Percentiles rank a stretch among this genome's conserved stretches.
phyloP scores from a whole-genome alignment of 2,797 vertebrate genomes.

The Enteromius trimaculatus region DNA sequence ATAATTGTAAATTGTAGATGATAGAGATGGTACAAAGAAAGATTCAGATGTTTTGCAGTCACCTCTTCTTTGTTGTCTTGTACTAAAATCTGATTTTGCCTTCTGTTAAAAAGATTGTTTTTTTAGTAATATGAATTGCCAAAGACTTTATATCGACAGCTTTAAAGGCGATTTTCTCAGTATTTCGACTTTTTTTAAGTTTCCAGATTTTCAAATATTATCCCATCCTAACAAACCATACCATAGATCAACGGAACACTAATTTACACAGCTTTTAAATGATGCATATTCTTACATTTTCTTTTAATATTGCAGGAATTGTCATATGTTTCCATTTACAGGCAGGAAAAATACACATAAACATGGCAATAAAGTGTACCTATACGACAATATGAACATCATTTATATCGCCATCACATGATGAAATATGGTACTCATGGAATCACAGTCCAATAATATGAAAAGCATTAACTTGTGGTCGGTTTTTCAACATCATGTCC shows the following conservation, averaged over 20 bases:
- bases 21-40: neutral
- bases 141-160: too few species aligned
- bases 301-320: slow-evolving; percentile 16
- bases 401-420: neutral
- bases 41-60: neutral
- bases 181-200: too few species aligned
- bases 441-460: neutral
- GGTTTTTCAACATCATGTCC: neutral
- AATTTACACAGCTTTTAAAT: too few species aligned
- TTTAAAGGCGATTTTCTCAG: too few species aligned
- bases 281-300: too few species aligned
- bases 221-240: too few species aligned
- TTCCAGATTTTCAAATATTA: too few species aligned
- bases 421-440: neutral
- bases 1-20: too few species aligned
- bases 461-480: neutral
- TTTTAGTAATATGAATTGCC: too few species aligned
- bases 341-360: neutral
- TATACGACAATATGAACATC: neutral
- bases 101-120: neutral
- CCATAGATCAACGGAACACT: too few species aligned
- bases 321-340: neutral
- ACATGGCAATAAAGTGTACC: neutral
- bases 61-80: neutral
- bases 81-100: neutral